Base-by-base conservation (phyloP, 2,888 invertebrate species). In the Dione juno region DNA sequence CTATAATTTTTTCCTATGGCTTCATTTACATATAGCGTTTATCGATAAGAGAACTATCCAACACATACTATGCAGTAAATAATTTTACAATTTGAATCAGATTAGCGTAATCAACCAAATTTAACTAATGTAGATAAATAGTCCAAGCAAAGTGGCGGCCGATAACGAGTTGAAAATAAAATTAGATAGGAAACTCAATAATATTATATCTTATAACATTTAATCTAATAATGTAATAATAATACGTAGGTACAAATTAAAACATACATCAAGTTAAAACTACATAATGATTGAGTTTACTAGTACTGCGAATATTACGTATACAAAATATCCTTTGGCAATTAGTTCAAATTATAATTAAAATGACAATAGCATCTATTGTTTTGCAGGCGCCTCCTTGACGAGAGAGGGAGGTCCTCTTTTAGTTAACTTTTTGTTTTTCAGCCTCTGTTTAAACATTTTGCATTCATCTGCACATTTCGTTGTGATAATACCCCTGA, bases 381-480 rank as follows among this genome's bases (percentile, higher is more conserved):
- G 16, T 64, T 13, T 50, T 37, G 37, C 16, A 19, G 50, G 14
- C 13, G 16, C 14, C 13, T 19, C 64, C 19, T 64, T 64, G 8
- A 19, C 6, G 19, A 14, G 19, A 37, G 48, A 19, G 2, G 64
- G 21, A 13, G 61, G 19, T 14, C 45, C 48, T 69, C 70, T 59
- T 10, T 74, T 78, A 35, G 41, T 70, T 77, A n/a, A n/a, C n/a
- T 87, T 80, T 74, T 84, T 88, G 74, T 87, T 88, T 65, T 84
- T 84, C 66, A 84, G 78, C 71, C 91, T 81, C 67, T 88, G 88
- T 67, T 89, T 94, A 74, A 84, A 86, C 94, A 95, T 94, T 84
- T 95, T 95, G 74, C 94, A 93, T 80, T 95, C 95, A 75, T 95
- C 95, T 0, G 95, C 94, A 77, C 95, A 95, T 81, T 95, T 95